Evolutionary conservation across 2,797 vertebrate genomes (phyloP), one percentile per base, ranked within the genome.

Genomic region (Benthosema pterotum): DNA sequence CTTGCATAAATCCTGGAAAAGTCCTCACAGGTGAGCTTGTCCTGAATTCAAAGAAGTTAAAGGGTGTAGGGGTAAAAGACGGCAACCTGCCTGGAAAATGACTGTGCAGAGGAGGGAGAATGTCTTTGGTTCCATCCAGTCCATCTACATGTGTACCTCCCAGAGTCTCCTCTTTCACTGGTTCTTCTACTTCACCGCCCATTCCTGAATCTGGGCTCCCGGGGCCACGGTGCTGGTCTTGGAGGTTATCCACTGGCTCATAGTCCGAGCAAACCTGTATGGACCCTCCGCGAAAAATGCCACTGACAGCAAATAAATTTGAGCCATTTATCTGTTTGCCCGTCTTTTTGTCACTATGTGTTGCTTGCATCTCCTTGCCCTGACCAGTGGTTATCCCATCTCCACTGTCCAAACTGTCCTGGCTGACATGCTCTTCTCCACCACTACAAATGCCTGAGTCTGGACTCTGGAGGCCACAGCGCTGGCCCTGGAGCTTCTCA

Each of bases 141-240:
- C 5, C 28, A 32, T 32, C 28, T 32, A 32, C 22, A 25, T 0
- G 22, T 3, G 5, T 8, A 32, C 28, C 28, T 32, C 6, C 28
- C 28, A 32, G 28, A 32, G 28, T 32, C 28, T 32, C 28, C 43
- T 83, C 82, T 60, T 83, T 80, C 38, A 61, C 17, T 28, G 74
- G 83, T 57, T 87, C 83, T 19, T 83, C 78, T 0, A 17, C 50
- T 6, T 55, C 66, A 0, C 62, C 67, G 25, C 69, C 45, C 0
- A 82, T 15, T 1, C 83, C 85, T 2, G 84, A 88, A 42, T 89
- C 88, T 1, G 81, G 17, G 52, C 79, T 86, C 0, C 52, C 60
- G 14, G 72, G 63, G 16, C 71, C 75, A 0, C 42, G 2, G 9
- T 19, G 61, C 5, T 64, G 48, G 1, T 1, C 8, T 48, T 17